Conservation (phyloP, 2,113 vertebrate species). For the Eulacestoma nigropectus region DNA sequence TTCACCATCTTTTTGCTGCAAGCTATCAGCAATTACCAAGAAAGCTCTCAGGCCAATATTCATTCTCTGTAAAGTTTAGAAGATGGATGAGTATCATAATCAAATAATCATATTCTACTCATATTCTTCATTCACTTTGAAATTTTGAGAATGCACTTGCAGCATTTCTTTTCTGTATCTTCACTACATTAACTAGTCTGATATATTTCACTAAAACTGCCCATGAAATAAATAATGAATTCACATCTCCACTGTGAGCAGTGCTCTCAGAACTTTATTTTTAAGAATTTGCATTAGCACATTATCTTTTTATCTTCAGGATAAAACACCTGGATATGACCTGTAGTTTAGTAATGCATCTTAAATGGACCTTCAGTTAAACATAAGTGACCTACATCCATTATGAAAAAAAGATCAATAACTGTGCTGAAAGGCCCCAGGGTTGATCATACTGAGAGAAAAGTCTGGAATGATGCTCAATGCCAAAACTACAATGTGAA, state of each 20-base stretch:
- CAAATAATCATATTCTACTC: background rate
- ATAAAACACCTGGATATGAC: background rate
- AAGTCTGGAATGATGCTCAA: background rate
- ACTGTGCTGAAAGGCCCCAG: background rate
- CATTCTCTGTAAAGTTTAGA: conserved; percentile 84
- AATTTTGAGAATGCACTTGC: background rate
- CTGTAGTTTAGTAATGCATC: background rate
- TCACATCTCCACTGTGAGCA: background rate
- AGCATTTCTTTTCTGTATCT: background rate
- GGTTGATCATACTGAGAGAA: background rate
- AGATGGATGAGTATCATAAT: background rate
- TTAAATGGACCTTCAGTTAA: background rate
- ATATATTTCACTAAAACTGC: background rate
- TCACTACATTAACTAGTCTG: background rate
- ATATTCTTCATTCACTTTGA: background rate
- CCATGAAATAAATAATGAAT: background rate
- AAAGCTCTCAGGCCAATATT: conserved; percentile 97
- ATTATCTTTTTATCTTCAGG: background rate
- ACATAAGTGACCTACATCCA: background rate
- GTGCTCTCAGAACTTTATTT: background rate
- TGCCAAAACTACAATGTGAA: background rate
- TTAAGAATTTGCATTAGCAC: background rate
- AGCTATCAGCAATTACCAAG: conserved; percentile 94
- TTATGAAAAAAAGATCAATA: background rate
- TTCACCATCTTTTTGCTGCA: conserved; percentile 97